Evolutionary conservation across 2,888 invertebrate species (phyloP), one percentile per base, ranked within the genome.

Genomic region (Tiliacea citrago): DNA sequence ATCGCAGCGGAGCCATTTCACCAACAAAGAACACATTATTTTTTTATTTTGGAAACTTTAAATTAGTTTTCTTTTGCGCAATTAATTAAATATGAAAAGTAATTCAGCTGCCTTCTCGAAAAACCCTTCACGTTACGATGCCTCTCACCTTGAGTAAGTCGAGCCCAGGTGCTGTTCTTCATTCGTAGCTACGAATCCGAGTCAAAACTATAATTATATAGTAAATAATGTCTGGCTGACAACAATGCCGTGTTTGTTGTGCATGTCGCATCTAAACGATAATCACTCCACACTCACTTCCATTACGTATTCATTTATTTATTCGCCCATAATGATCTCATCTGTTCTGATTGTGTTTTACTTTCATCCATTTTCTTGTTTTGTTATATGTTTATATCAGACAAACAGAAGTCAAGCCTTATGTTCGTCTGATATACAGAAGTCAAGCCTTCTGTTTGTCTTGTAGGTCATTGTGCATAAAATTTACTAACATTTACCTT

Each of bases 1-100:
- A 90, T 89, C 90, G 85, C 79, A 87, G 78, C 85, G 83, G 90
- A 79, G 81, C 78, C 85, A 91, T 87, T 90, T 89, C 89, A 90
- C 90, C 86, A 82, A 88, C 88, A 88, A 90, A 88, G 86, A 88
- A 79, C 86, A 80, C 86, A 87, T 85, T 83, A 84, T 84, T 83
- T 84, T 85, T 82, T 81, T 74, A 9, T 72, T 73, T 82, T 75
- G 72, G 75, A 77, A 72, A 77, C 51, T 24, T 70, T 62, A 61
- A 79, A 82, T 82, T 71, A 73, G 51, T 80, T 84, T 77, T 80
- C 68, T 45, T 84, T 82, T 68, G 29, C 57, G 66, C 45, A 79
- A 84, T 78, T 79, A 67, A 77, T 63, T 70, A 51, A 63, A 68
- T 65, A 53, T 62, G 45, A 47, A 73, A 73, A 68, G 2, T 18